Conservation (phyloP, 2,113 vertebrate species). For the Deroptyus accipitrinus region DNA sequence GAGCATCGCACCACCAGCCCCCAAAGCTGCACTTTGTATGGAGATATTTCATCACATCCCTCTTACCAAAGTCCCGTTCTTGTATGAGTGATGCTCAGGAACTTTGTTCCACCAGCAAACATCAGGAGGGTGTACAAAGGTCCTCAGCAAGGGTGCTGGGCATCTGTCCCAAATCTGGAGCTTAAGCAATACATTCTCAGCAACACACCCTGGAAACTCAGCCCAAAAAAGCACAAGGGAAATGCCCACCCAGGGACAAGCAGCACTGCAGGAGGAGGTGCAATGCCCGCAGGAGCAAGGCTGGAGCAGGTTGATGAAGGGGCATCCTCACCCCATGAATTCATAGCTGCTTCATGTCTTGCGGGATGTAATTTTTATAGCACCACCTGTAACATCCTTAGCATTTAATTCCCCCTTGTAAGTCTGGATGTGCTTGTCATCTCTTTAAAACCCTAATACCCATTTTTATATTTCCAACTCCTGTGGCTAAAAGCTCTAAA, state of each 20-base stretch:
- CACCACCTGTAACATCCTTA: background rate
- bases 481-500: background rate
- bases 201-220: background rate
- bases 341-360: background rate
- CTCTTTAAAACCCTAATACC: background rate
- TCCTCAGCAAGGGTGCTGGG: background rate
- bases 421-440: background rate
- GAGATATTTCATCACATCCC: constrained; percentile 31
- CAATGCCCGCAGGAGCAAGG: background rate
- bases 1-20: background rate
- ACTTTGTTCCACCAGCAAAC: constrained; percentile 48
- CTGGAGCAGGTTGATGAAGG: background rate
- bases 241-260: background rate
- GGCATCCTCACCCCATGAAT: background rate
- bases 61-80: constrained; percentile 54
- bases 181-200: background rate
- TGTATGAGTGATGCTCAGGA: constrained; percentile 8
- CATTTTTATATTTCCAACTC: background rate
- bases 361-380: background rate
- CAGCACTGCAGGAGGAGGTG: accelerated
- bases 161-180: background rate
- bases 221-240: accelerated
- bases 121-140: constrained; percentile 24
- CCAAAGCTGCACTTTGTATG: background rate
- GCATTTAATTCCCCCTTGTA: background rate